phyloP scores from a whole-genome alignment of 2,797 vertebrate genomes.

The Basileuterus tristriatus region DNA sequence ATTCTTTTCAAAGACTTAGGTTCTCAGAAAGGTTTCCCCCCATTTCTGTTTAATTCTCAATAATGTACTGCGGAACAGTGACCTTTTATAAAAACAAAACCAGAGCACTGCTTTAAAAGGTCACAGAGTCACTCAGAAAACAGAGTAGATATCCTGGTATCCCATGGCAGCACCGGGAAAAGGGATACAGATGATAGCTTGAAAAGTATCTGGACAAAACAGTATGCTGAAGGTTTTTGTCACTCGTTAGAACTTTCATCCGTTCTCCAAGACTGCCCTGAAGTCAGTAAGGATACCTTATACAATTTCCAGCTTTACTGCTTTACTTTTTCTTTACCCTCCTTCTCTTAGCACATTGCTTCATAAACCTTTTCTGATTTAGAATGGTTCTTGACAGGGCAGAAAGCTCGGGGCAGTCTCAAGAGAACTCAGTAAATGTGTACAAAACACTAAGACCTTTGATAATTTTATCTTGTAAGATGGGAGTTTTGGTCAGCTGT shows the following conservation, averaged over 20 bases:
- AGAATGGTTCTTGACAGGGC: not conserved
- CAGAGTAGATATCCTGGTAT: not conserved
- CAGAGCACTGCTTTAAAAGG: constrained; percentile 19
- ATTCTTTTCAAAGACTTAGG: not conserved
- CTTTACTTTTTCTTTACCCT: not conserved
- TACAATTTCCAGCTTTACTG: not conserved
- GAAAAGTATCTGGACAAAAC: not conserved
- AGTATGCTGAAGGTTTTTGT: accelerated
- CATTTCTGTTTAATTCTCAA: not conserved
- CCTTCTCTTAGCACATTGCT: not conserved
- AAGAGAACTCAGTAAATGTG: not conserved
- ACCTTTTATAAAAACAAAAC: constrained; percentile 21
- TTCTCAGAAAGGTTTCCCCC: not conserved
- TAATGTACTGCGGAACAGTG: not conserved
- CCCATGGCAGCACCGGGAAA: not conserved
- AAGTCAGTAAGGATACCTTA: not conserved
- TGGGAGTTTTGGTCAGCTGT: not conserved
- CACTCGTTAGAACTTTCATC: not conserved
- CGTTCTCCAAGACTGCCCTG: not conserved
- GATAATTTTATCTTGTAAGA: not conserved
- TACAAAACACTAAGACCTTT: not conserved
- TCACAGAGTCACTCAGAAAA: not conserved
- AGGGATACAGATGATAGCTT: not conserved
- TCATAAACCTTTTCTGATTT: not conserved
- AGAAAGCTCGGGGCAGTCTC: not conserved